These are phyloP conservation scores for Periophthalmodon schlosseri DNA, from an alignment of 2,113 vertebrate species.

Conservation along the genomic window DNA sequence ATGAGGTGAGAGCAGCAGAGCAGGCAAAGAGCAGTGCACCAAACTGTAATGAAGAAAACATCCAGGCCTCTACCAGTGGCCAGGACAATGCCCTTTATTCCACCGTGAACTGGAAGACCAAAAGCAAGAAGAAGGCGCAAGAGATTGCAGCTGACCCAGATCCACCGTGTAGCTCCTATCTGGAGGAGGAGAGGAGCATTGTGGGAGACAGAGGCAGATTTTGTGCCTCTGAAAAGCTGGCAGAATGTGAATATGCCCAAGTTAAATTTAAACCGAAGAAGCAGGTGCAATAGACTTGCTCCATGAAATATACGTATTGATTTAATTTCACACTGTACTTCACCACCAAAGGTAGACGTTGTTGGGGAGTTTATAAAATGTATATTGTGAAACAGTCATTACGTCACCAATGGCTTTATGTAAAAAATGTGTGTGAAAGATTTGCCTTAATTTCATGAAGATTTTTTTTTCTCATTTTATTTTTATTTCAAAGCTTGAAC, in stretches of 20 bases:
- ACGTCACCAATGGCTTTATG: too few relatives aligned
- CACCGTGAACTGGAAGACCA: background rate
- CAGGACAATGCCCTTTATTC: slow-evolving; percentile 22
- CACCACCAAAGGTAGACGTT: too few relatives aligned
- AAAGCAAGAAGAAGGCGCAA: background rate
- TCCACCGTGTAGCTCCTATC: background rate
- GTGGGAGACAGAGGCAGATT: background rate
- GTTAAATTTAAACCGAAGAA: slow-evolving; percentile 19
- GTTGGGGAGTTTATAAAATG: too few relatives aligned
- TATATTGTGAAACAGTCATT: too few relatives aligned
- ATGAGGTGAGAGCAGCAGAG: background rate
- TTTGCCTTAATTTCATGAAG: too few relatives aligned
- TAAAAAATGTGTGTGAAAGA: too few relatives aligned
- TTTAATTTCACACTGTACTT: too few relatives aligned
- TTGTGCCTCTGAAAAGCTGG: background rate
- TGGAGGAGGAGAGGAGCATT: slow-evolving; percentile 14
- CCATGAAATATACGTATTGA: background rate
- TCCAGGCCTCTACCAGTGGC: background rate
- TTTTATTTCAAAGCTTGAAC: too few relatives aligned
- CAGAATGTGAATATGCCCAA: slow-evolving; percentile 17
- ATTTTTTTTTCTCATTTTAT: too few relatives aligned
- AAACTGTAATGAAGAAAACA: background rate
- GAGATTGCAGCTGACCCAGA: rapidly evolving
- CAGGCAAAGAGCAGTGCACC: background rate
- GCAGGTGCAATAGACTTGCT: background rate